Percentiles rank a stretch among this genome's conserved stretches.
Evolutionary conservation across 1,140 invertebrate genomes (phyloP).

Genomic region (Macrostomum lignano): DNA sequence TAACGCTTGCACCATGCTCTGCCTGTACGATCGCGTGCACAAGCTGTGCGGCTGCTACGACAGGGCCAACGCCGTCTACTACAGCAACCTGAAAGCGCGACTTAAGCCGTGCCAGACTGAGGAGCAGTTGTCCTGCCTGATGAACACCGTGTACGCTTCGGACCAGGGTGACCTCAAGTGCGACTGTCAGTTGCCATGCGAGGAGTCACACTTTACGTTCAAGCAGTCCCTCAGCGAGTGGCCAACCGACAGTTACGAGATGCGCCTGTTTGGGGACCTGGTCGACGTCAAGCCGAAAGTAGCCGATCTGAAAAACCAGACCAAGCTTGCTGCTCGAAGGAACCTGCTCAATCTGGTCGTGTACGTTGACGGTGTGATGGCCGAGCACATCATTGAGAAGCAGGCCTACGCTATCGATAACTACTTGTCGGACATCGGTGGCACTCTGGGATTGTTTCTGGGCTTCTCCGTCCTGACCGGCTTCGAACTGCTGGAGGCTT

Average conservation of each 20-base stretch:
- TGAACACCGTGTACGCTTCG: not conserved
- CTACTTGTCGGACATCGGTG: constrained; percentile 1
- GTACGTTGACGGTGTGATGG: not conserved
- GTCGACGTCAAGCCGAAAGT: not conserved
- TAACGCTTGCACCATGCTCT: too few species aligned
- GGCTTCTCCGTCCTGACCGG: not conserved
- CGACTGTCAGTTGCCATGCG: not conserved
- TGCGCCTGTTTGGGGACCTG: not conserved
- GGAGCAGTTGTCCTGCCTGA: too few species aligned
- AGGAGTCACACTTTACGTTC: not conserved
- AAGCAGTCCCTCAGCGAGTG: constrained; percentile 1
- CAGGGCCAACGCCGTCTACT: too few species aligned
- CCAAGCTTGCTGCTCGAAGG: not conserved
- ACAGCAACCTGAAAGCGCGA: too few species aligned
- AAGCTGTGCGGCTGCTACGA: too few species aligned
- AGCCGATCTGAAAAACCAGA: not conserved
- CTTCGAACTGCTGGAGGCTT: not conserved
- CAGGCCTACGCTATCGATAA: not conserved
- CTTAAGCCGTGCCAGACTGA: too few species aligned
- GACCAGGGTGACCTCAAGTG: not conserved
- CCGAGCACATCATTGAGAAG: not conserved
- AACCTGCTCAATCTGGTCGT: constrained; percentile 1
- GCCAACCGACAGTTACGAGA: not conserved
- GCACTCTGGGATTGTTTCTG: not conserved
- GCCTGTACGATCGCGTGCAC: too few species aligned